Conservation (phyloP, 2,888 invertebrate species). For the Rhorus exstirpatorius region DNA sequence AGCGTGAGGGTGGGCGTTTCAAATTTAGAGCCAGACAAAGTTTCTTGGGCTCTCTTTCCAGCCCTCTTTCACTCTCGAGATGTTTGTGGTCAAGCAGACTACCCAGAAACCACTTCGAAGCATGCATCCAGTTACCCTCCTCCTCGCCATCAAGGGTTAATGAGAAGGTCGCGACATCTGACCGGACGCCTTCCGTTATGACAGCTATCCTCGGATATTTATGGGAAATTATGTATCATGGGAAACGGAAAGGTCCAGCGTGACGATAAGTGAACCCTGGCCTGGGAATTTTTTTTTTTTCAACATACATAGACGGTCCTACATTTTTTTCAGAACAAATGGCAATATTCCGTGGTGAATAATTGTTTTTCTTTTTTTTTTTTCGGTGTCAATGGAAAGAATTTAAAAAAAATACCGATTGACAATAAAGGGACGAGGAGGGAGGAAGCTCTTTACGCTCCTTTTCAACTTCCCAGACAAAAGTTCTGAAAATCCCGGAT, state of each 20-base stretch:
- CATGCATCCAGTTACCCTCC: slow-evolving; percentile 54
- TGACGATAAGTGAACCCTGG: slow-evolving; percentile 37
- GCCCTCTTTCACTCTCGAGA: slow-evolving; percentile 76
- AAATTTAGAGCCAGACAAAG: slow-evolving; percentile 78
- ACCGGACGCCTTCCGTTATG: slow-evolving; percentile 82
- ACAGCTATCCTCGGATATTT: slow-evolving; percentile 81
- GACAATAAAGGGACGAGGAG: too few relatives aligned
- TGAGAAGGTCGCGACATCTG: slow-evolving; percentile 83
- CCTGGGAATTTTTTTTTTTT: slow-evolving; percentile 59
- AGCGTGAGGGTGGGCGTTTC: slow-evolving; percentile 80
- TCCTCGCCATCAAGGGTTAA: slow-evolving; percentile 78
- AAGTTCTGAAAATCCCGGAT: too few relatives aligned
- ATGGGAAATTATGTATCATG: slow-evolving; percentile 82
- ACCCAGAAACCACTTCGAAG: slow-evolving; percentile 69
- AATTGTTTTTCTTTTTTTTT: too few relatives aligned
- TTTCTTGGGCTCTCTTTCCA: slow-evolving; percentile 72
- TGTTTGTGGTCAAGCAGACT: slow-evolving; percentile 81
- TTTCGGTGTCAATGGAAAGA: too few relatives aligned
- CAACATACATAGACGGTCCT: background rate
- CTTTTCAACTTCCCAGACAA: too few relatives aligned
- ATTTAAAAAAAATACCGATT: too few relatives aligned
- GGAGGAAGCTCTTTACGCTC: too few relatives aligned
- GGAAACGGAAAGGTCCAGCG: slow-evolving; percentile 73
- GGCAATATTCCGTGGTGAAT: too few relatives aligned
- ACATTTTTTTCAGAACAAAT: background rate